Base-by-base conservation (phyloP, 2,113 vertebrate genomes). In the Proterorhinus semilunaris region DNA sequence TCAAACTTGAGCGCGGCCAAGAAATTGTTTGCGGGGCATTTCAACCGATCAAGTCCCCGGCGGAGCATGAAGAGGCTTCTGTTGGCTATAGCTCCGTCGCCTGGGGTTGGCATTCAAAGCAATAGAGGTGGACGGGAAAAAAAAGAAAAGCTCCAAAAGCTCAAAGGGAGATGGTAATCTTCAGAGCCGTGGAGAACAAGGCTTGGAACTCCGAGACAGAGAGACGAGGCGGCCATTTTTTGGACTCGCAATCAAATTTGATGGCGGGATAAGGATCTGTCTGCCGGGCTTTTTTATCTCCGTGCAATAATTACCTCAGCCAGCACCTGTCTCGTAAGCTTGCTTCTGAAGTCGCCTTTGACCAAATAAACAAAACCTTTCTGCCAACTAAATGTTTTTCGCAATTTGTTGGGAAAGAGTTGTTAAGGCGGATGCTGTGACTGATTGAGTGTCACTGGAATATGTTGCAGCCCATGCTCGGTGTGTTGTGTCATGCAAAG, bases 101-200 rank as follows among this genome's bases (percentile, higher is more conserved):
- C 54, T 21, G 66, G 42, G 63, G 69, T 76, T 84, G 81, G 79
- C 79, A 83, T 83, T 80, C 62, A 68, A 76, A 68, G 43, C 49
- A 65, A 65, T 43, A 36, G 43, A 67, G 55, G n/a, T 44, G 63
- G 70, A 45, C 4, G 27, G 2, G 27, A 3, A 36, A 36, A 36
- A 36, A 36, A 36, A 36, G 76, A 75, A 12, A 45, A 58, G 55
- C 21, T 27, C 53, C 27, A 75, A 74, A 51, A 66, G 58, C 36
- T 51, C n/a, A 81, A 58, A 72, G 62, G 69, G 63, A 75, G 74
- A 83, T 85, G 75, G 72, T 87, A 86, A 85, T 87, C 78, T 80
- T 85, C 68, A 75, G 66, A 76, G 68, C 52, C 52, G 65, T 64
- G 75, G 54, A 73, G 83, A 75, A 87, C 74, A 74, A 73, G 68